Evolutionary conservation across 1,140 invertebrate genomes (phyloP), one percentile per base, ranked within the genome.

Genomic region (Phymorhynchus buccinoides): DNA sequence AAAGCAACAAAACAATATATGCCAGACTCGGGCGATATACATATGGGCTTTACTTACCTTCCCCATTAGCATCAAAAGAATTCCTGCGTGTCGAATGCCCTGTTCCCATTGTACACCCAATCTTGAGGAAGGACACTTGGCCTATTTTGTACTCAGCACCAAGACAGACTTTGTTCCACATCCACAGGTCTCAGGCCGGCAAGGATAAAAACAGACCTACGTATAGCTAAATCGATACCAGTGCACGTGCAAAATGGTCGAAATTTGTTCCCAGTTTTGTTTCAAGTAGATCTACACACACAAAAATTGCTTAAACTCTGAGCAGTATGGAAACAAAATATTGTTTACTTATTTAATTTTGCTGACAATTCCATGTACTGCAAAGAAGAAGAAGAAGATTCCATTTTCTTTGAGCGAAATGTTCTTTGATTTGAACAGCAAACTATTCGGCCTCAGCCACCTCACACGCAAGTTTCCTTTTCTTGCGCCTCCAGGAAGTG

Each of bases 91-190:
- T 85, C n/a, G 90, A 90, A 81, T 89, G 85, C 3, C 87, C 86
- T 16, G 86, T 87, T 37, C 90, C 90, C 90, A 91, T 91, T 71
- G 85, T 87, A 84, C 86, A 88, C 71, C 88, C 88, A 85, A 88
- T 87, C 66, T 86, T 87, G 85, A 77, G 62, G 81, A 52, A 68
- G 73, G 30, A 32, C 66, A 39, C 35, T 41, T 52, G n/a, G 42
- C 37, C 48, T 79, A 16, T 39, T 41, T 27, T 32, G 37, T 62
- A 68, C 52, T 66, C 80, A 41, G 35, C 68, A 52, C 56, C 62
- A 39, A 62, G 7, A 83, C 22, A 3, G 77, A n/a, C 81, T 41
- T 62, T 71, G 81, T 37, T 71, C 66, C 35, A 41, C 81, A 83
- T 83, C 81, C 81, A 71, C n/a, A 83, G 41, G 27, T 79, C 44